Conservation (phyloP, 2,797 vertebrate species). For the Babyrousa celebensis region DNA sequence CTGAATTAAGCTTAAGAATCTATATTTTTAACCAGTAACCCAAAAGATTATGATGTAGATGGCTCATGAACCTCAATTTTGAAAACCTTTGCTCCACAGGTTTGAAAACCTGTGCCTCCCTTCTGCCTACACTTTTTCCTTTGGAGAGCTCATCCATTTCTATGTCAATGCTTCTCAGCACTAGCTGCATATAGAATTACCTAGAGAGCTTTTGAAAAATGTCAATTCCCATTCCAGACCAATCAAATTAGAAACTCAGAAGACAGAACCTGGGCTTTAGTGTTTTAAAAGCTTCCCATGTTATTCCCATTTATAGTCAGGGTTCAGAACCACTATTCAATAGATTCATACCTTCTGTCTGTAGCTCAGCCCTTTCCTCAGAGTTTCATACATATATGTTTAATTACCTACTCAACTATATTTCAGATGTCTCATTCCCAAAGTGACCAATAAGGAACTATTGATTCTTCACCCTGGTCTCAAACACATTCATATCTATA, state of each 20-base stretch:
- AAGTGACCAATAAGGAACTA: not conserved
- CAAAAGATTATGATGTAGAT: not conserved
- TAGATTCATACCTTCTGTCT: not conserved
- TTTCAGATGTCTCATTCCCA: not conserved
- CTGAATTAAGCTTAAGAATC: conserved; percentile 24
- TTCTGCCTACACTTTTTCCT: not conserved
- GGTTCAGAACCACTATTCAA: not conserved
- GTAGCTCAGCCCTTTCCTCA: not conserved
- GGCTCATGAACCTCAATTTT: not conserved
- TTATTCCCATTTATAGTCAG: not conserved
- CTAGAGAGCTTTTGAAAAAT: not conserved
- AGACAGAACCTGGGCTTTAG: not conserved
- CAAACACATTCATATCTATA: not conserved
- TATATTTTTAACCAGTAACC: not conserved
- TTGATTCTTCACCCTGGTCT: not conserved
- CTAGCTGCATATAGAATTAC: not conserved
- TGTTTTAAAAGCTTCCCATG: not conserved
- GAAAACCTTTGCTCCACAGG: not conserved
- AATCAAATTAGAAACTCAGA: not conserved
- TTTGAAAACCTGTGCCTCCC: not conserved
- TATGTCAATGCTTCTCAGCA: not conserved
- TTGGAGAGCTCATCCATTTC: not conserved
- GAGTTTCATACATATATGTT: not conserved
- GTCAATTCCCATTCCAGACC: not conserved
- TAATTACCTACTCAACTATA: not conserved